Evolutionary conservation across 2,113 vertebrate species (phyloP).

Genomic region (Halcyon malimbica): DNA sequence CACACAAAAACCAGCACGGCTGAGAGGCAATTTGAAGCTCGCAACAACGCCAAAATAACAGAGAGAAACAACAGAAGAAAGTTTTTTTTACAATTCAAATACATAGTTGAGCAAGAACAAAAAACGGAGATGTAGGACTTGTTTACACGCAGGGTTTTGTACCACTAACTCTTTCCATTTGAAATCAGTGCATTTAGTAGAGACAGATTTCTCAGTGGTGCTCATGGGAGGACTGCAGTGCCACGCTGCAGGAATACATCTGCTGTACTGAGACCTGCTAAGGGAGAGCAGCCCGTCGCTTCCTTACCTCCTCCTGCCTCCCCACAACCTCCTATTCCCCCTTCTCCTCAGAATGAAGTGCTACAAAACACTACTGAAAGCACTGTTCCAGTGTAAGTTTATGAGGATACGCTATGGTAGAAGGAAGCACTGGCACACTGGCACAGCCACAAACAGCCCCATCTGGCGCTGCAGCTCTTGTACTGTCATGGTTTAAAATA

Average conservation of each 20-base stretch:
- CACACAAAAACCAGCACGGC: background rate
- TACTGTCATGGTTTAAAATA: background rate
- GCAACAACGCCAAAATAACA: background rate
- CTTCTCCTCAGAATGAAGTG: background rate
- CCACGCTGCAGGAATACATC: background rate
- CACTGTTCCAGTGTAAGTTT: background rate
- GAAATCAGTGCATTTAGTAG: background rate
- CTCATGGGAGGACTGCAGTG: background rate
- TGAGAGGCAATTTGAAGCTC: background rate
- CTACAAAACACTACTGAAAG: background rate
- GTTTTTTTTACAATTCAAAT: background rate
- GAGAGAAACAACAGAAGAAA: background rate
- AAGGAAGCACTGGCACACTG: background rate
- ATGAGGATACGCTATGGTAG: background rate
- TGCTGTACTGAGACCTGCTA: background rate
- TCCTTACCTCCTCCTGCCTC: background rate
- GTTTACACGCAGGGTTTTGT: background rate
- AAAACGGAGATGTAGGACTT: background rate
- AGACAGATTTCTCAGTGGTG: background rate
- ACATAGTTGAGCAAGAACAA: background rate
- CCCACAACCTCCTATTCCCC: background rate
- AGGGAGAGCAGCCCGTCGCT: background rate
- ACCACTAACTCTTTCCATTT: background rate
- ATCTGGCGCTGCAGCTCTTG: background rate
- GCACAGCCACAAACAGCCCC: background rate